Percentiles rank a stretch among this genome's conserved stretches.
Conservation (phyloP, 2,888 invertebrate species). For the Lepidochrysops patricia region DNA sequence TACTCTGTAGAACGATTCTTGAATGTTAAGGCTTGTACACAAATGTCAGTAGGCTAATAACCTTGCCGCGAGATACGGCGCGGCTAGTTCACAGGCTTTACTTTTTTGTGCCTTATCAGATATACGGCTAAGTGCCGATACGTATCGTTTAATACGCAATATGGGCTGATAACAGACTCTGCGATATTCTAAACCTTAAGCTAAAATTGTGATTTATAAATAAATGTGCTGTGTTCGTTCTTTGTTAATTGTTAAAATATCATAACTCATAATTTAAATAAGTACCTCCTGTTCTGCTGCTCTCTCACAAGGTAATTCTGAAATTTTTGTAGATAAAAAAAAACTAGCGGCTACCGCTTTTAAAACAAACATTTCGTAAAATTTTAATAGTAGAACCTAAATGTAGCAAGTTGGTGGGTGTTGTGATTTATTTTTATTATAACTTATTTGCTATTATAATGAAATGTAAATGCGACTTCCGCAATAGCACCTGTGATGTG, state of each 20-base stretch:
- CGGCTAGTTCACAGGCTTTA: slow-evolving; percentile 62
- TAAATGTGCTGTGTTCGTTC: too few relatives aligned
- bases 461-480: not conserved
- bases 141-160: slow-evolving; percentile 55
- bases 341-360: not conserved
- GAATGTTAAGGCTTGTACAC: not conserved
- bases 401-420: too few relatives aligned
- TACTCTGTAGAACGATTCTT: not conserved
- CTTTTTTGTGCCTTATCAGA: slow-evolving; percentile 62
- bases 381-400: too few relatives aligned
- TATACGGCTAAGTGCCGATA: slow-evolving; percentile 50
- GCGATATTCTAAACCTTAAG: not conserved
- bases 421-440: not conserved
- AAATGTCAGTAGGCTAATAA: slow-evolving; percentile 40
- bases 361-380: not conserved
- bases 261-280: not conserved
- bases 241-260: too few relatives aligned
- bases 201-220: too few relatives aligned
- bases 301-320: too few relatives aligned
- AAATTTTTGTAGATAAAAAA: too few relatives aligned
- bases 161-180: slow-evolving; percentile 47
- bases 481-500: too few relatives aligned
- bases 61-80: slow-evolving; percentile 11
- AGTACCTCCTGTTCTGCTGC: too few relatives aligned
- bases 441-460: not conserved